A percentile compares a stretch with the other conserved stretches of the same genome.
phyloP scores from a whole-genome alignment of 1,140 invertebrate genomes.

The Magallana gigas region DNA sequence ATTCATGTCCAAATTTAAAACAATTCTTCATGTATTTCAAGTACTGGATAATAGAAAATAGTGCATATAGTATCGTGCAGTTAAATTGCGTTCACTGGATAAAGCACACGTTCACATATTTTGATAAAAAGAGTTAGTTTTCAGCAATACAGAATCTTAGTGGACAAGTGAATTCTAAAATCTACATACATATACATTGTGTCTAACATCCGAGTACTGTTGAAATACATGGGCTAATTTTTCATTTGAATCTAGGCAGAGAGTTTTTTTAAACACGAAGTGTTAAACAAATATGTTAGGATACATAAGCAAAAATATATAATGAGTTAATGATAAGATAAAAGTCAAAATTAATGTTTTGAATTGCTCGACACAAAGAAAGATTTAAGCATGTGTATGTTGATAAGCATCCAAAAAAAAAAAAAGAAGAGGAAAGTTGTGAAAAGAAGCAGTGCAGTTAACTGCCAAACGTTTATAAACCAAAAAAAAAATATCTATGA shows the following conservation, averaged over 20 bases:
- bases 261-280: background rate
- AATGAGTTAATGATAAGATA: slow-evolving; percentile 39
- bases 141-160: no score
- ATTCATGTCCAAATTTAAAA: background rate
- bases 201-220: no score
- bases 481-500: slow-evolving; percentile 19
- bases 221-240: no score
- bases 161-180: no score
- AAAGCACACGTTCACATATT: no score
- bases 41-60: no score
- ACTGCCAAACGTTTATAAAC: slow-evolving; percentile 12
- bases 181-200: no score
- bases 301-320: slow-evolving; percentile 4
- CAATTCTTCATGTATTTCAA: no score
- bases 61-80: no score
- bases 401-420: slow-evolving; percentile 16
- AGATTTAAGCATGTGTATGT: slow-evolving; percentile 9
- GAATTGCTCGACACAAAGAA: background rate
- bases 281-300: slow-evolving; percentile 31
- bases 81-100: no score
- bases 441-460: slow-evolving; percentile 21
- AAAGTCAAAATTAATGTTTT: background rate
- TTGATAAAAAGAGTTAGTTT: no score
- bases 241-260: slow-evolving; percentile 15
- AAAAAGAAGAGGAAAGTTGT: slow-evolving; percentile 9